Evolutionary conservation across 2,113 vertebrate genomes (phyloP), one percentile per base, ranked within the genome.

Genomic region (Cercocebus atys): DNA sequence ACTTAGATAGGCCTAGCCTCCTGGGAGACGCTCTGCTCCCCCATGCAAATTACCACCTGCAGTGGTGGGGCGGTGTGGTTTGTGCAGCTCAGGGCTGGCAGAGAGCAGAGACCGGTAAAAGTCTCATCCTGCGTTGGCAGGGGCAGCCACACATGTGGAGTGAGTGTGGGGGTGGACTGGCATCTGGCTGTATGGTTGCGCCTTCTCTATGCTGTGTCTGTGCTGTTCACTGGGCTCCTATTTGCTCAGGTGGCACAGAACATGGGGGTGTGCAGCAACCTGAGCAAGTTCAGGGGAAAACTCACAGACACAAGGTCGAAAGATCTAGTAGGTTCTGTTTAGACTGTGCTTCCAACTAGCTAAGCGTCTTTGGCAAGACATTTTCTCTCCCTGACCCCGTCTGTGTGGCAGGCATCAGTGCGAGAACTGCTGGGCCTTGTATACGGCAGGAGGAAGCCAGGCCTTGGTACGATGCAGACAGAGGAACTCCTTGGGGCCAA

Each of bases 21-120:
- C 25, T 9, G 76, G 93, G 95, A 97, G 94, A 90, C 35, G 88
- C 47, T 47, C n/a, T 1, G 8, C 50, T 18, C 9, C 61, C 47
- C 85, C 93, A 97, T 97, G 97, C 97, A 97, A 97, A 97, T 97
- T 14, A 94, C 94, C 98, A 98, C 97, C 97, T 98, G 98, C 97
- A 93, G 59, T 1, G 3, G 40, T 18, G 14, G 88, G 86, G 70
- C 38, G 4, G 5, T 84, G 91, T 23, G 88, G 88, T 92, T 86
- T 90, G 83, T 43, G 59, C 64, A 52, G 79, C 57, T 50, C 25
- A 2, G 38, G 45, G 40, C 6, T 72, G 81, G 59, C 66, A 81
- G 88, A 38, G 75, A 50, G 81, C 87, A 38, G 84, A 95, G 81
- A 40, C 76, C n/a, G 20, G 72, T 45, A 45, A 79, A 78, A 59